Evolutionary conservation across 30 jellyfish, hydroid and myxozoan genomes (phyloP).

Genomic region (Turritopsis dohrnii): DNA sequence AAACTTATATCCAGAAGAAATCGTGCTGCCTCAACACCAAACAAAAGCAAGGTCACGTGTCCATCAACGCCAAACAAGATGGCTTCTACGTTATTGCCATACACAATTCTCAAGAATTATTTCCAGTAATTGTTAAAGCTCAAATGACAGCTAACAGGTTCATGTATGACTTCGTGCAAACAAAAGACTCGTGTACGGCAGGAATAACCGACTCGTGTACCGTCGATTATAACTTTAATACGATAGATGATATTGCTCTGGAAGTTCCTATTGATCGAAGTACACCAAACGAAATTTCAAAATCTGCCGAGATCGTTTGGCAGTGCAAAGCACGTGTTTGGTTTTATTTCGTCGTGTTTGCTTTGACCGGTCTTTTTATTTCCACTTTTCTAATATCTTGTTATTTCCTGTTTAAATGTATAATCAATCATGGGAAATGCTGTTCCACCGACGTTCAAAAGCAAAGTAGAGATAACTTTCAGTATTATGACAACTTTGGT

Average conservation of each 20-base stretch:
- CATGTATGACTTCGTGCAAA: neutral
- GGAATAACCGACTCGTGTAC: neutral
- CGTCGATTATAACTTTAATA: neutral
- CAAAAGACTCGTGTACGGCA: neutral
- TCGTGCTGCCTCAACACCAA: neutral
- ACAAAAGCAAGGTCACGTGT: neutral
- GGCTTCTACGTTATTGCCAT: constrained; percentile 3
- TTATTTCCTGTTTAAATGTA: neutral
- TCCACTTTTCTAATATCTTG: neutral
- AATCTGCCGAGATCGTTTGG: neutral
- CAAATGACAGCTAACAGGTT: neutral
- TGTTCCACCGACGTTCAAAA: neutral
- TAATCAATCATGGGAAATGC: neutral
- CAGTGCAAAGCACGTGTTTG: constrained; percentile 3
- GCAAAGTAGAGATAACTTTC: neutral
- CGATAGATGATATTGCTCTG: neutral
- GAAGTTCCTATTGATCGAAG: neutral
- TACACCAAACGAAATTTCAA: neutral
- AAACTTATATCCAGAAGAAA: neutral
- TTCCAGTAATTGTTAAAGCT: neutral
- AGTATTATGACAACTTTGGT: constrained; percentile 9
- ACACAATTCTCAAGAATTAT: neutral
- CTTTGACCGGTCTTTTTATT: neutral
- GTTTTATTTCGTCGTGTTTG: neutral
- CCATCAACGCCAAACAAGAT: neutral